Conservation (phyloP, 2,888 invertebrate species). For the Salpingus planirostris region DNA sequence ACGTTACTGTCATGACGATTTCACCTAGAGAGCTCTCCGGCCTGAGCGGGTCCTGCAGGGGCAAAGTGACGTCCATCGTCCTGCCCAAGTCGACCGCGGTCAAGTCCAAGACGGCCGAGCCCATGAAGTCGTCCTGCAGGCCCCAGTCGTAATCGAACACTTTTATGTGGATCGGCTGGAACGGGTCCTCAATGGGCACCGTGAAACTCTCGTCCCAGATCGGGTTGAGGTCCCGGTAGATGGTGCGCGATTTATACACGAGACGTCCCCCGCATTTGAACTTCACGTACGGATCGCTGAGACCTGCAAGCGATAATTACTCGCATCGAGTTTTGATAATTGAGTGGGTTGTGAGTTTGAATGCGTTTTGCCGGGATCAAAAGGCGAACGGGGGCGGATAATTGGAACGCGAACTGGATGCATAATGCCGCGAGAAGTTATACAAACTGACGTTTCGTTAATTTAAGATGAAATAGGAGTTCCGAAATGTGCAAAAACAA, state of each 20-base stretch:
- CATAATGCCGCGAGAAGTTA: too few relatives aligned
- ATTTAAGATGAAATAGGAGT: too few relatives aligned
- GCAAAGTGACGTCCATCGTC: conserved; percentile 66
- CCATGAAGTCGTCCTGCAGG: conserved; percentile 93
- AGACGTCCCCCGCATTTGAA: conserved; percentile 82
- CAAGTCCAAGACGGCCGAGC: conserved; percentile 76
- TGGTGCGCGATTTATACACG: conserved; percentile 88
- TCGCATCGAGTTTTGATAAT: too few relatives aligned
- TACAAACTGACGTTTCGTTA: too few relatives aligned
- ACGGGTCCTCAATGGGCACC: conserved; percentile 85
- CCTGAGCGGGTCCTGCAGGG: conserved; percentile 69
- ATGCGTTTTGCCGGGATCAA: too few relatives aligned
- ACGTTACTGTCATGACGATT: conserved; percentile 68
- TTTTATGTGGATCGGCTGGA: conserved; percentile 76
- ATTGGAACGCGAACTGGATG: too few relatives aligned
- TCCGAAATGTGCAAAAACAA: too few relatives aligned
- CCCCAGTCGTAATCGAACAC: conserved; percentile 99
- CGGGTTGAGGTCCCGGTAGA: conserved; percentile 91
- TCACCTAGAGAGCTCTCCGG: conserved; percentile 67
- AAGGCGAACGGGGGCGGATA: too few relatives aligned
- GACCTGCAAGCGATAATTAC: conserved; percentile 75
- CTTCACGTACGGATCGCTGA: conserved; percentile 97
- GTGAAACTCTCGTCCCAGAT: conserved; percentile 97
- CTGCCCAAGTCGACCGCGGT: conserved; percentile 71
- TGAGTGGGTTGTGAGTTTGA: too few relatives aligned